phyloP scores from a whole-genome alignment of 37 sponge, comb jelly and placozoan genomes.

The Halichondria panicea region DNA sequence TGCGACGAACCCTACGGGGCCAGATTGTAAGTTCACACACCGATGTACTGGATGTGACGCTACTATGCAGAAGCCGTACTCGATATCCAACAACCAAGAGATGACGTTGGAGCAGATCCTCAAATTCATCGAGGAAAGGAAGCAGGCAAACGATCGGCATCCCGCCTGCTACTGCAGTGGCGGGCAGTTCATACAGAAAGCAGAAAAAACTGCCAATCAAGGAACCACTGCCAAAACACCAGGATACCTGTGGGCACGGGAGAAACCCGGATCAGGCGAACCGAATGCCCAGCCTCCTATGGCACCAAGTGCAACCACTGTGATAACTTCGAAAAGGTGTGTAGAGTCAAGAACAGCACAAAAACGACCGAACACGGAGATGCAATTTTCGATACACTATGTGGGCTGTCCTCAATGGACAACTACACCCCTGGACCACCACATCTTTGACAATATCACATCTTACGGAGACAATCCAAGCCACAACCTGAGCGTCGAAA shows the following conservation, averaged over 20 bases:
- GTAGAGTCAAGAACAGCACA: slow-evolving; percentile 29
- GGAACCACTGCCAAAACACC: slow-evolving; percentile 28
- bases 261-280: slow-evolving; percentile 31
- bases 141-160: slow-evolving; percentile 32
- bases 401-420: slow-evolving; percentile 20
- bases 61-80: slow-evolving; percentile 30
- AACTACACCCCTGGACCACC: slow-evolving; percentile 23
- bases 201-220: slow-evolving; percentile 18
- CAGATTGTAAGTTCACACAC: slow-evolving; percentile 37
- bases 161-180: slow-evolving; percentile 42
- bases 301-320: slow-evolving; percentile 33
- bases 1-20: slow-evolving; percentile 37
- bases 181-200: slow-evolving; percentile 36
- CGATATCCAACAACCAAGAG: slow-evolving; percentile 36
- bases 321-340: slow-evolving; percentile 23
- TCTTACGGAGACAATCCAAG: slow-evolving; percentile 30
- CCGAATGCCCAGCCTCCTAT: slow-evolving; percentile 45
- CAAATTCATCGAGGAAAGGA: slow-evolving; percentile 29
- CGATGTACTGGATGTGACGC: slow-evolving; percentile 29
- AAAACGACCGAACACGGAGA: slow-evolving; percentile 21
- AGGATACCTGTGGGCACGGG: slow-evolving; percentile 20
- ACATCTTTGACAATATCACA: slow-evolving; percentile 29
- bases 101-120: slow-evolving; percentile 31
- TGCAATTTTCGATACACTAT: slow-evolving; percentile 30
- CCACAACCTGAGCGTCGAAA: slow-evolving; percentile 32